Evolutionary conservation across 2,797 vertebrate species (phyloP).

Genomic region (Etheostoma nigrum): DNA sequence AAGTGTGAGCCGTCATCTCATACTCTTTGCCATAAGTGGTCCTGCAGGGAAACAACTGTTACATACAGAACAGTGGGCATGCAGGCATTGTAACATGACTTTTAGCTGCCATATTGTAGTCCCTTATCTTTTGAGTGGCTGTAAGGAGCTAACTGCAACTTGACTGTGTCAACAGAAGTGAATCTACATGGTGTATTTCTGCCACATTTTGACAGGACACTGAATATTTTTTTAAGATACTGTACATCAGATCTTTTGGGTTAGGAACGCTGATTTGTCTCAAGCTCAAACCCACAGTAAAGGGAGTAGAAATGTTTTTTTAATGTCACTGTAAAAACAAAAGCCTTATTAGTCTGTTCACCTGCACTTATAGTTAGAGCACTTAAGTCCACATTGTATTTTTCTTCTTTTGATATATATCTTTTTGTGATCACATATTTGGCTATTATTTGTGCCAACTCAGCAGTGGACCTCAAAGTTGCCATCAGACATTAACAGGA

Average conservation of each 20-base stretch:
- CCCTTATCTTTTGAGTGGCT: not conserved
- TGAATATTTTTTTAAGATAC: not conserved
- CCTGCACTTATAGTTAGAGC: not conserved
- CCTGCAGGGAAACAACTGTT: constrained; percentile 78
- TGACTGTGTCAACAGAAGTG: not conserved
- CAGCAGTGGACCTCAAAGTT: not conserved
- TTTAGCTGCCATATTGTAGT: constrained; percentile 21
- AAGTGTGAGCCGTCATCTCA: constrained; percentile 91
- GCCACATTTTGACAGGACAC: not conserved
- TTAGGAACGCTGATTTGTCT: not conserved
- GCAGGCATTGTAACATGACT: constrained; percentile 1
- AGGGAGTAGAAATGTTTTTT: not conserved
- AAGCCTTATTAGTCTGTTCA: not conserved
- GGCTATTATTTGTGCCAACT: not conserved
- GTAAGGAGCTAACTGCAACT: not conserved
- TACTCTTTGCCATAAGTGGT: constrained; percentile 89
- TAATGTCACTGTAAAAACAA: not conserved
- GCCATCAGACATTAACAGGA: not conserved
- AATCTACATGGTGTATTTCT: not conserved
- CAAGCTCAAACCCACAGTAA: not conserved
- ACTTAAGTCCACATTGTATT: not conserved
- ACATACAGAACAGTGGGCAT: constrained; percentile 7
- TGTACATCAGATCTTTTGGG: not conserved
- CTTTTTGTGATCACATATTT: constrained; percentile 8
- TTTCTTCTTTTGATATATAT: not conserved